A percentile compares a stretch with the other conserved stretches of the same genome.
These are phyloP conservation scores for Eurystomus glaucurus DNA, from an alignment of 2,797 vertebrate species.

Conservation along the genomic window DNA sequence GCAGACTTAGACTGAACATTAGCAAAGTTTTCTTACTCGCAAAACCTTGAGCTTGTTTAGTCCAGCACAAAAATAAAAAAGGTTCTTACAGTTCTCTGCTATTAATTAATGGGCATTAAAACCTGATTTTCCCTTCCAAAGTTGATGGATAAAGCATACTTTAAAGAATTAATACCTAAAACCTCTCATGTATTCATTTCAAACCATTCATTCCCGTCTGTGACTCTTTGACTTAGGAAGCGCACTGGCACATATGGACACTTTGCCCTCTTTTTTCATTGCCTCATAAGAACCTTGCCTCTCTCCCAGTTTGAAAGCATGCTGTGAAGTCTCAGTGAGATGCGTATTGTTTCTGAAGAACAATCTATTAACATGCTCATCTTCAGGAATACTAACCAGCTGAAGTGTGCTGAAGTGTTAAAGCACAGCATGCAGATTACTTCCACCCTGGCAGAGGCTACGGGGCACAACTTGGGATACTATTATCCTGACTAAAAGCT, in stretches of 20 bases:
- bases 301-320: neutral
- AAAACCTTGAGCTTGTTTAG: neutral
- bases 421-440: neutral
- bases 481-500: neutral
- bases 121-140: neutral
- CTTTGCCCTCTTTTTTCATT: neutral
- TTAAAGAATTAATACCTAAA: neutral
- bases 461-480: neutral
- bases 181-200: neutral
- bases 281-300: neutral
- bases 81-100: neutral
- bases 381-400: neutral
- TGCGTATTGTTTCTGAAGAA: neutral
- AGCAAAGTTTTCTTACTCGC: neutral
- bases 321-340: neutral
- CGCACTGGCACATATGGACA: neutral
- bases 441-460: neutral
- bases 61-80: neutral
- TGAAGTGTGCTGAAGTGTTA: neutral
- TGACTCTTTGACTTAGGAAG: rapidly evolving
- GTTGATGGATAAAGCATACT: neutral
- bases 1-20: neutral
- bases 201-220: neutral
- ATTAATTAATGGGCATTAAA: neutral
- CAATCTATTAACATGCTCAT: neutral